A percentile compares a stretch with the other conserved stretches of the same genome.
phyloP scores from a whole-genome alignment of 1,140 invertebrate species.

The Teleopsis dalmanni region DNA sequence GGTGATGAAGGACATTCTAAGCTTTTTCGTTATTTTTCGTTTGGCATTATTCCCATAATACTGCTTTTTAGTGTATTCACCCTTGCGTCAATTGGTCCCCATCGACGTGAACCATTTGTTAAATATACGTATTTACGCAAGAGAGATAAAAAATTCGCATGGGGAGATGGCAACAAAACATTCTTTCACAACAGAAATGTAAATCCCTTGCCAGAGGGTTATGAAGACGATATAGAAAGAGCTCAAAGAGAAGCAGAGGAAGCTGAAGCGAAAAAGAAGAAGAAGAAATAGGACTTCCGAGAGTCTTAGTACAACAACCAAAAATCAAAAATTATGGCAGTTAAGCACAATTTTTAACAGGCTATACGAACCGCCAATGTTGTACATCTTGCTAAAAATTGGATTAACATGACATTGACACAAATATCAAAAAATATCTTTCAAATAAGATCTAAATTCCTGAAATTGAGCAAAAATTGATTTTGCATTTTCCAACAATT shows the following conservation, averaged over 20 bases:
- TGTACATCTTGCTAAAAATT: too few species aligned
- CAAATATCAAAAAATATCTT: too few species aligned
- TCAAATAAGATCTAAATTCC: too few species aligned
- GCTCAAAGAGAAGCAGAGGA: neutral
- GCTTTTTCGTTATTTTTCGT: too few species aligned
- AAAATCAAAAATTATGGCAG: too few species aligned
- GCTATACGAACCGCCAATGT: too few species aligned
- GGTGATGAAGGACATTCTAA: too few species aligned
- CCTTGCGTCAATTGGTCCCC: neutral
- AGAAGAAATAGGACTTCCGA: neutral
- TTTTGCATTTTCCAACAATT: too few species aligned
- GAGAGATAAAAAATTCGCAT: constrained; percentile 65
- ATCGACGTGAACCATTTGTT: neutral
- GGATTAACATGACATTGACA: too few species aligned
- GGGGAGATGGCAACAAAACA: constrained; percentile 72
- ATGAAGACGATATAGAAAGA: constrained; percentile 50
- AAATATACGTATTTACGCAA: constrained; percentile 60
- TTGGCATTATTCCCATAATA: constrained; percentile 15
- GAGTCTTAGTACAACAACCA: too few species aligned
- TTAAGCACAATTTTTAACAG: too few species aligned
- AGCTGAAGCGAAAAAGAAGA: neutral
- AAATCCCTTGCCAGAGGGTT: constrained; percentile 72
- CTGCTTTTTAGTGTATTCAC: neutral
- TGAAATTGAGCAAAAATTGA: too few species aligned
- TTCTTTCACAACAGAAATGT: constrained; percentile 66